Base-by-base conservation (phyloP, 2,888 invertebrate species). In the Palloptera scutellata region DNA sequence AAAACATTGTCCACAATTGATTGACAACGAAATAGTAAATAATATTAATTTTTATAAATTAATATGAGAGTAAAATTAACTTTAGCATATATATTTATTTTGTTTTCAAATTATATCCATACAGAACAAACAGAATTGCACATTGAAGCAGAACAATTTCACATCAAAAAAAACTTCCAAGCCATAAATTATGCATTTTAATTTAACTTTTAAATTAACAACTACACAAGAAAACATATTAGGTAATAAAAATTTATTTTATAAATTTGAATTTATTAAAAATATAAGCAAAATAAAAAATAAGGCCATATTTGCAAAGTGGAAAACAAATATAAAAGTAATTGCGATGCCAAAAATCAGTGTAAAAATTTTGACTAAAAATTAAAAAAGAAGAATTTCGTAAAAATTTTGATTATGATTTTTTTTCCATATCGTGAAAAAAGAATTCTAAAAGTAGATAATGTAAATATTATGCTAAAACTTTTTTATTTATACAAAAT, bases 271-370 rank as follows among this genome's bases (percentile, higher is more conserved):
- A 65, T 65, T 61, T 61, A 66, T 30, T 66, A n/a, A 48, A 48
- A 48, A 17, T 61, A 57, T 52, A 59, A 64, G 64, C 64, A 57
- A 57, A n/a, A 66, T 60, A 71, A 70, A 70, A 72, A 72, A 73
- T 72, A 73, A 73, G 72, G 72, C 72, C 70, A 69, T 72, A 60
- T 66, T 70, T 70, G 51, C 57, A 53, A 68, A n/a, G 55, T 59
- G 48, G 64, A 62, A 65, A 65, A 52, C 55, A 63, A 58, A 66
- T 53, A 61, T 54, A 62, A 51, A 61, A 64, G 61, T 70, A 72
- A 69, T 70, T 68, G 68, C 70, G 30, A 4, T 30, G 45, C 40
- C 20, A 59, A 43, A 52, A 13, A 15, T 43, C 59, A 64, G 54
- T 66, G 60, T 43, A 66, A 48, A 60, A 54, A 57, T 55, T 60